Evolutionary conservation across 2,888 invertebrate genomes (phyloP).

Genomic region (Noctua pronuba): DNA sequence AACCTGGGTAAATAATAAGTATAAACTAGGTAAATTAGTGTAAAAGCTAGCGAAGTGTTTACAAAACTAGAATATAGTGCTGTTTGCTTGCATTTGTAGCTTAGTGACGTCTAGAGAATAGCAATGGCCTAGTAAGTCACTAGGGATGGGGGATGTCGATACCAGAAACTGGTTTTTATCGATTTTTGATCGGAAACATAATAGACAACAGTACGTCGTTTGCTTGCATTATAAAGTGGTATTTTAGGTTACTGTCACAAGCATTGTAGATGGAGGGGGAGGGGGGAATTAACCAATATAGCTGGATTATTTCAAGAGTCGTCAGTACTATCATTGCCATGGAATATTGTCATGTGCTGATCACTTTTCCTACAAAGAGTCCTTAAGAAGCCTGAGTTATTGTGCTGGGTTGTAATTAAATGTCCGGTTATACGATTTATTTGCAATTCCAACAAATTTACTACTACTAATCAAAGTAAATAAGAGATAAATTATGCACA

Average conservation of each 20-base stretch:
- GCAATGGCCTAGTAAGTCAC: slow-evolving; percentile 16
- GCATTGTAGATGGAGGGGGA: neutral
- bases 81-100: slow-evolving; percentile 41
- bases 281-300: neutral
- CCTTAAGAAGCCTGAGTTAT: neutral
- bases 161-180: slow-evolving; percentile 1
- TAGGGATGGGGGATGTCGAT: slow-evolving; percentile 40
- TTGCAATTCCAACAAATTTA: neutral
- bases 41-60: slow-evolving; percentile 43
- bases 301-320: neutral
- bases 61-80: slow-evolving; percentile 46
- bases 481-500: slow-evolving; percentile 16
- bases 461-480: neutral
- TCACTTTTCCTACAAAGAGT: neutral
- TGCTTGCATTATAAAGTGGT: neutral
- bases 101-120: slow-evolving; percentile 49
- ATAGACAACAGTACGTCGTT: neutral
- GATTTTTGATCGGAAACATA: neutral
- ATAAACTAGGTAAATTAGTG: slow-evolving; percentile 49
- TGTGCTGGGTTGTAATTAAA: neutral
- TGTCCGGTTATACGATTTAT: neutral
- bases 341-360: neutral
- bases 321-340: neutral
- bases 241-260: neutral
- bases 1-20: slow-evolving; percentile 15